A percentile compares a stretch with the other conserved stretches of the same genome.
Evolutionary conservation across 2,113 vertebrate genomes (phyloP).

Genomic region (Lucifuga dentata): DNA sequence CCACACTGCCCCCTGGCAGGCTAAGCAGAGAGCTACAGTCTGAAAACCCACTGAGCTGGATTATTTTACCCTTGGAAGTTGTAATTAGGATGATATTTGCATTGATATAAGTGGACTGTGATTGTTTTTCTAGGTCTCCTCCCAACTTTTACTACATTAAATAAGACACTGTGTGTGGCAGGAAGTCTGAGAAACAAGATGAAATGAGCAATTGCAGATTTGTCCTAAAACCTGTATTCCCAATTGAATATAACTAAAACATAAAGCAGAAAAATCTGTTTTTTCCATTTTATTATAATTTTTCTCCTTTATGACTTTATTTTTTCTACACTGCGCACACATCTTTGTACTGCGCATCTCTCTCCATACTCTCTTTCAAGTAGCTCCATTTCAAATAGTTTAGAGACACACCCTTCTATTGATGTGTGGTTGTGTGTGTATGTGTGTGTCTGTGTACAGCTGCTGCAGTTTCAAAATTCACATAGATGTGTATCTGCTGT

Average conservation of each 20-base stretch:
- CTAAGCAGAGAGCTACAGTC: constrained; percentile 35
- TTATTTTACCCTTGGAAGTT: too few relatives aligned
- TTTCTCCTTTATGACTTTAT: neutral
- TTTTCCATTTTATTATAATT: neutral
- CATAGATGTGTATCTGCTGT: constrained; percentile 20
- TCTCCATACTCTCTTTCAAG: constrained; percentile 46
- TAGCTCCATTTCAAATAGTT: constrained; percentile 65
- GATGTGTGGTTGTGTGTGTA: constrained; percentile 31
- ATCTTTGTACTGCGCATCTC: constrained; percentile 27
- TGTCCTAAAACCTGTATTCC: too few relatives aligned
- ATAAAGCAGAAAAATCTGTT: neutral
- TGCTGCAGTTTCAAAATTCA: neutral
- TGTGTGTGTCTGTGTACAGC: neutral
- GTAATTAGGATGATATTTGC: too few relatives aligned
- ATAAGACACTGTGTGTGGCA: too few relatives aligned
- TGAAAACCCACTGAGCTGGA: neutral
- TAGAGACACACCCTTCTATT: constrained; percentile 56
- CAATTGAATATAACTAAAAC: too few relatives aligned
- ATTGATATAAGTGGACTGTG: neutral
- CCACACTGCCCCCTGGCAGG: constrained; percentile 65
- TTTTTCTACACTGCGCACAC: neutral
- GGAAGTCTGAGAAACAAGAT: too few relatives aligned
- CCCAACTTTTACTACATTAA: neutral
- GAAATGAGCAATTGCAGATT: too few relatives aligned
- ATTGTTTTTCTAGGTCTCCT: too few relatives aligned